phyloP scores from a whole-genome alignment of 2,888 invertebrate species.

The Orgyia antiqua region DNA sequence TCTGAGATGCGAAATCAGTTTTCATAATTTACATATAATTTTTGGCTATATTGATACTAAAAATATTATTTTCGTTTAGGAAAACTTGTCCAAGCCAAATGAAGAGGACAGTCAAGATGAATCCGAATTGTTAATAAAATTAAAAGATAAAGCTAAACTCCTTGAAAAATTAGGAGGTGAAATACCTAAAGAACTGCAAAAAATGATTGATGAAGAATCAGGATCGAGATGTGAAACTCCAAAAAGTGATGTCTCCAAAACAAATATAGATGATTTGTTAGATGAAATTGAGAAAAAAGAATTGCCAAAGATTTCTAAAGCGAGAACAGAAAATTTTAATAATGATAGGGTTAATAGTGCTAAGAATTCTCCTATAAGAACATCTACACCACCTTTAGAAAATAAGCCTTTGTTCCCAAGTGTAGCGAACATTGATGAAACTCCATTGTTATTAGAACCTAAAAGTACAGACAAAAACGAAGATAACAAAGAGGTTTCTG shows the following conservation, averaged over 20 bases:
- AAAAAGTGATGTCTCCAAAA: slow-evolving; percentile 32
- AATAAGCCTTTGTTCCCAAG: slow-evolving; percentile 46
- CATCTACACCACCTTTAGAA: slow-evolving; percentile 37
- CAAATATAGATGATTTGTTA: slow-evolving; percentile 40
- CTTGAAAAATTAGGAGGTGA: slow-evolving; percentile 75
- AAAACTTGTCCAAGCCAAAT: slow-evolving; percentile 26
- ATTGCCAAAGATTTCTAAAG: slow-evolving; percentile 46
- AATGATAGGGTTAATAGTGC: slow-evolving; percentile 26
- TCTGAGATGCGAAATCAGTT: slow-evolving; percentile 47
- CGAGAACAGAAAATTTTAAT: slow-evolving; percentile 22
- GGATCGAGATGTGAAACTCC: slow-evolving; percentile 40
- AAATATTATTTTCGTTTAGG: slow-evolving; percentile 9
- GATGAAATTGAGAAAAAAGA: slow-evolving; percentile 66
- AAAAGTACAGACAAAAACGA: slow-evolving; percentile 29
- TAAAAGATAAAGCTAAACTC: slow-evolving; percentile 72
- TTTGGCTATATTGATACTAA: not conserved
- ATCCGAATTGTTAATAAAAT: slow-evolving; percentile 42
- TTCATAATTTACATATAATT: not conserved
- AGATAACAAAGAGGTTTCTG: slow-evolving; percentile 29
- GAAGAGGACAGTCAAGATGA: slow-evolving; percentile 64
- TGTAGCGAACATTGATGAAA: slow-evolving; percentile 34
- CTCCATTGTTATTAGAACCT: slow-evolving; percentile 30
- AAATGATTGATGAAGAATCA: slow-evolving; percentile 57
- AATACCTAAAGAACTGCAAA: slow-evolving; percentile 65
- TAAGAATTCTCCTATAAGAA: slow-evolving; percentile 38